phyloP scores from a whole-genome alignment of 1,140 invertebrate genomes.

The Drosophila miranda region DNA sequence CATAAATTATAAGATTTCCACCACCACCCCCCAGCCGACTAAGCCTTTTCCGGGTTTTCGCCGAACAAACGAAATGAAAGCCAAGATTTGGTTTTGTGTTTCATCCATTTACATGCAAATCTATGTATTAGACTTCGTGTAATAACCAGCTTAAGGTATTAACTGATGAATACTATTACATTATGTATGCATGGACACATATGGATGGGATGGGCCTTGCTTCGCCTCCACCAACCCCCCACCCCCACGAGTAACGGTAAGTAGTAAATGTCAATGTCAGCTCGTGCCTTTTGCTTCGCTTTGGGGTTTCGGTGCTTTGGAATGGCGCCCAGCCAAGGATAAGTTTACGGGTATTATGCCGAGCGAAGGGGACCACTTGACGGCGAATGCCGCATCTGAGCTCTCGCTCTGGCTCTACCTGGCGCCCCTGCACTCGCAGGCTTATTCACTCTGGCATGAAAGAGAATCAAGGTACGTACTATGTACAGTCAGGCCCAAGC shows the following conservation, averaged over 20 bases:
- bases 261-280: slow-evolving; percentile 67
- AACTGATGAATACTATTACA: slow-evolving; percentile 35
- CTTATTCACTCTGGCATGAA: slow-evolving; percentile 20
- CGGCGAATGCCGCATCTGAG: slow-evolving; percentile 23
- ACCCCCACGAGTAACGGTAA: slow-evolving; percentile 13
- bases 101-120: slow-evolving; percentile 33
- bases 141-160: slow-evolving; percentile 43
- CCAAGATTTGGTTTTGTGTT: slow-evolving; percentile 4
- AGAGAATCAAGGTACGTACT: slow-evolving; percentile 18
- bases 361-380: slow-evolving; percentile 34
- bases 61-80: too few relatives aligned
- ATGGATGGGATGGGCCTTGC: too few relatives aligned
- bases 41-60: slow-evolving; percentile 46
- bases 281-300: slow-evolving; percentile 21
- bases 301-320: slow-evolving; percentile 5
- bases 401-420: too few relatives aligned
- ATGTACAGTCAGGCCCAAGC: slow-evolving; percentile 18
- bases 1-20: slow-evolving; percentile 61
- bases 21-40: neutral
- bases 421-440: too few relatives aligned
- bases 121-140: slow-evolving; percentile 30
- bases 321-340: slow-evolving; percentile 41
- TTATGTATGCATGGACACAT: slow-evolving; percentile 22
- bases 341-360: slow-evolving; percentile 39
- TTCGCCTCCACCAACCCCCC: too few relatives aligned